Evolutionary conservation across 2,888 invertebrate species (phyloP).

Genomic region (Pimpla rufipes): DNA sequence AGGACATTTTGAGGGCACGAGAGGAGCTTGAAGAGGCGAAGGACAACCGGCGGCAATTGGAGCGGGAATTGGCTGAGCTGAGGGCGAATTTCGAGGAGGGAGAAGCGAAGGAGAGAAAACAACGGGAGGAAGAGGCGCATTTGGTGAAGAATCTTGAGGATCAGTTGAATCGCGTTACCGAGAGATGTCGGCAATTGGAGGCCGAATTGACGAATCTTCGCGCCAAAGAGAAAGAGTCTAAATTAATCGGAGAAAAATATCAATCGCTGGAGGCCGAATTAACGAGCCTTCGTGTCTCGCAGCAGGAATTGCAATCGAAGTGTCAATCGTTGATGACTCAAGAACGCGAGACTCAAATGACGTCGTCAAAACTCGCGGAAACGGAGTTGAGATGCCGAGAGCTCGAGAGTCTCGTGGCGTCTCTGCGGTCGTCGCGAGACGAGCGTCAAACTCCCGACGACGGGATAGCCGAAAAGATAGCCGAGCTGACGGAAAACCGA

Average conservation of each 20-base stretch:
- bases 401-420: slow-evolving; percentile 27
- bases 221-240: slow-evolving; percentile 33
- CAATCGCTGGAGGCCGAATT: slow-evolving; percentile 67
- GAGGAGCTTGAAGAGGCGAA: slow-evolving; percentile 47
- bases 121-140: slow-evolving; percentile 74
- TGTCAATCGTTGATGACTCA: not conserved
- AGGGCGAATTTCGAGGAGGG: slow-evolving; percentile 74
- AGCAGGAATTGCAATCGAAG: not conserved
- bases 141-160: slow-evolving; percentile 63
- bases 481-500: slow-evolving; percentile 70
- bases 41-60: slow-evolving; percentile 41
- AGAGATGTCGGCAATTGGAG: slow-evolving; percentile 12
- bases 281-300: slow-evolving; percentile 18
- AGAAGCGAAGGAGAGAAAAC: slow-evolving; percentile 72
- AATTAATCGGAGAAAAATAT: slow-evolving; percentile 41
- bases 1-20: slow-evolving; percentile 51
- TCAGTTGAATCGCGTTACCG: slow-evolving; percentile 1
- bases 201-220: slow-evolving; percentile 7
- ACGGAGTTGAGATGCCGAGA: slow-evolving; percentile 45
- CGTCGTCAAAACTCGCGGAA: slow-evolving; percentile 45
- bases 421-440: slow-evolving; percentile 23
- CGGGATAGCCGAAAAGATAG: slow-evolving; percentile 79
- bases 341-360: slow-evolving; percentile 48
- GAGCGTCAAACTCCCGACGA: slow-evolving; percentile 75
- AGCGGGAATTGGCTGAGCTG: slow-evolving; percentile 52